A percentile compares a stretch with the other conserved stretches of the same genome.
Evolutionary conservation across 2,888 invertebrate species (phyloP).

Genomic region (Pterostichus niger): DNA sequence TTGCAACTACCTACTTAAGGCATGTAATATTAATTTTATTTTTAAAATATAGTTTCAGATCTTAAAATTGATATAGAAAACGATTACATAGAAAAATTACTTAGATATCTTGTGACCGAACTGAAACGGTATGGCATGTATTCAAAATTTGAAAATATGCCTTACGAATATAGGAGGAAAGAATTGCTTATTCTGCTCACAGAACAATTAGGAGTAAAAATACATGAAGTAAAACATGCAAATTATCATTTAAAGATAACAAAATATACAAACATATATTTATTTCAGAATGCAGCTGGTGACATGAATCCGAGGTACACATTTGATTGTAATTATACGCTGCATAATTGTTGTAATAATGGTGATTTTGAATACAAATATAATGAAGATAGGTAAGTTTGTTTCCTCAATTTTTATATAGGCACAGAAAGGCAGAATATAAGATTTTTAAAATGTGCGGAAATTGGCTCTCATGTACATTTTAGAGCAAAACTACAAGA

Average conservation of each 20-base stretch:
- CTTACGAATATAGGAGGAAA: not conserved
- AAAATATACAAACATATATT: not conserved
- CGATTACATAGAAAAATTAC: slow-evolving; percentile 21
- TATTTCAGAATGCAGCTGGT: slow-evolving; percentile 15
- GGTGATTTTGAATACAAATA: not conserved
- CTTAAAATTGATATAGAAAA: not conserved
- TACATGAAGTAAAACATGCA: not conserved
- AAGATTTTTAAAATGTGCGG: too few species aligned
- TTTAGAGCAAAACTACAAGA: too few species aligned
- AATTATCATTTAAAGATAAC: not conserved
- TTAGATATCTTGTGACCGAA: not conserved
- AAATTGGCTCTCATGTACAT: too few species aligned
- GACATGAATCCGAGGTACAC: not conserved
- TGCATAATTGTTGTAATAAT: not conserved
- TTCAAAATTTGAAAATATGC: slow-evolving; percentile 1
- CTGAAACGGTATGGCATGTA: slow-evolving; percentile 14
- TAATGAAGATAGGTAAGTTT: not conserved
- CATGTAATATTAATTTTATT: not conserved
- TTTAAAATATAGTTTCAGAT: not conserved
- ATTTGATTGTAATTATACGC: not conserved
- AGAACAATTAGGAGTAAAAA: not conserved
- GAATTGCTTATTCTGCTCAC: slow-evolving; percentile 6
- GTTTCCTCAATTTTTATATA: not conserved
- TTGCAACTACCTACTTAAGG: too few species aligned
- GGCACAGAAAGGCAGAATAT: too few species aligned